Percentiles rank a stretch among this genome's conserved stretches.
Evolutionary conservation across 2,113 vertebrate genomes (phyloP).

Genomic region (Cathartes aura): DNA sequence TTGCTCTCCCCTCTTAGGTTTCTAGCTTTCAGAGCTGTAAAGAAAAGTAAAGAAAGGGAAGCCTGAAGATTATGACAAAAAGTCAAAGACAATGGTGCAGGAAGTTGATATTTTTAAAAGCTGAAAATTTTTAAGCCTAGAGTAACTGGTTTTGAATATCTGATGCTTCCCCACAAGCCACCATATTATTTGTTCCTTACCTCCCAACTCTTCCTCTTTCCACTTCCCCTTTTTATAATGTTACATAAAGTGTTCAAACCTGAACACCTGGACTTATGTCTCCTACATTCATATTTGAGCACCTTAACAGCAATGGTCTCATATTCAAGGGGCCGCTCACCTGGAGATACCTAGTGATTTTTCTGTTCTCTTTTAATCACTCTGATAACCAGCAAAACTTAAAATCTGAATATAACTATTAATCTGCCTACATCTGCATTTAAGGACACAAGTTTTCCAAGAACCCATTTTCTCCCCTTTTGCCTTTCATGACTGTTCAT

Average conservation of each 20-base stretch:
- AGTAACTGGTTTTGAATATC: not conserved
- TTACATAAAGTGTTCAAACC: not conserved
- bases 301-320: not conserved
- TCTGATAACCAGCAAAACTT: not conserved
- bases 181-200: not conserved
- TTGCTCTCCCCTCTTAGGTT: not conserved
- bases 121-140: not conserved
- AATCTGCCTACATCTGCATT: not conserved
- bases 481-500: not conserved
- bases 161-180: not conserved
- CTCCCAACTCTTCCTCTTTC: conserved; percentile 5
- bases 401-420: not conserved
- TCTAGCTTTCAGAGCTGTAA: not conserved
- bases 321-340: not conserved
- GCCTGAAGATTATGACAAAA: not conserved
- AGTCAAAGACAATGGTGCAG: not conserved
- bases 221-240: not conserved
- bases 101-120: not conserved
- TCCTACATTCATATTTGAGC: not conserved
- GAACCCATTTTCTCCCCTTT: not conserved
- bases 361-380: not conserved
- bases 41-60: not conserved
- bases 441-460: not conserved
- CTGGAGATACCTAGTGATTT: not conserved
- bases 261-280: not conserved